Percentiles rank a stretch among this genome's conserved stretches.
Conservation (phyloP, 2,113 vertebrate genomes). For the Lasiurus borealis region DNA sequence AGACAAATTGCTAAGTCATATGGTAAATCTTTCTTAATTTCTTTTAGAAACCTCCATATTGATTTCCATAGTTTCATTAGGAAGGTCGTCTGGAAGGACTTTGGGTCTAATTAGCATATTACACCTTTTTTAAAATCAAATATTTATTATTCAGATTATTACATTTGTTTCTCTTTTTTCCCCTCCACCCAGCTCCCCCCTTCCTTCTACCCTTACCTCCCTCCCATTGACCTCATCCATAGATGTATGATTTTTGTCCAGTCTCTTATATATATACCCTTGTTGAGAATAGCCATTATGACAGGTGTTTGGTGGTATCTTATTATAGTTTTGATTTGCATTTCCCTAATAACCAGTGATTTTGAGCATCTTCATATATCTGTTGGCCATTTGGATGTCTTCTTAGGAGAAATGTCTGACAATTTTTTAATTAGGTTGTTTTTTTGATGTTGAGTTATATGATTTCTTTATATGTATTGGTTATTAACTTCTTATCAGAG, state of each 20-base stretch:
- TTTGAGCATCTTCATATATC: neutral
- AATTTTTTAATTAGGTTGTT: neutral
- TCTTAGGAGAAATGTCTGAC: neutral
- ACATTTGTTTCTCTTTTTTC: too few species aligned
- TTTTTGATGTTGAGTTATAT: neutral
- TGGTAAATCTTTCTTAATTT: neutral
- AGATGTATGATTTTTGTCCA: too few species aligned
- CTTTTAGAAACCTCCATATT: neutral
- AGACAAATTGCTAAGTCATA: neutral
- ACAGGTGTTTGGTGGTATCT: neutral
- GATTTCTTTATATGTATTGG: neutral
- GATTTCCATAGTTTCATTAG: neutral
- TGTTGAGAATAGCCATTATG: neutral
- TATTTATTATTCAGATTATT: too few species aligned
- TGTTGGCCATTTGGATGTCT: neutral
- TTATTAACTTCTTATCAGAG: neutral
- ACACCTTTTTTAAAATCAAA: too few species aligned
- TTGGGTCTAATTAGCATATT: too few species aligned
- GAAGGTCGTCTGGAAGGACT: too few species aligned
- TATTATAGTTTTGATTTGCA: neutral
- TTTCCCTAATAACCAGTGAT: neutral
- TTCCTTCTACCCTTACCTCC: too few species aligned
- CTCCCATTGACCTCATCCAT: too few species aligned
- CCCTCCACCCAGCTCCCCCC: too few species aligned
- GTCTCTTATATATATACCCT: neutral